Evolutionary conservation across 2,888 invertebrate species (phyloP).

Genomic region (Liposcelis brunnea): DNA sequence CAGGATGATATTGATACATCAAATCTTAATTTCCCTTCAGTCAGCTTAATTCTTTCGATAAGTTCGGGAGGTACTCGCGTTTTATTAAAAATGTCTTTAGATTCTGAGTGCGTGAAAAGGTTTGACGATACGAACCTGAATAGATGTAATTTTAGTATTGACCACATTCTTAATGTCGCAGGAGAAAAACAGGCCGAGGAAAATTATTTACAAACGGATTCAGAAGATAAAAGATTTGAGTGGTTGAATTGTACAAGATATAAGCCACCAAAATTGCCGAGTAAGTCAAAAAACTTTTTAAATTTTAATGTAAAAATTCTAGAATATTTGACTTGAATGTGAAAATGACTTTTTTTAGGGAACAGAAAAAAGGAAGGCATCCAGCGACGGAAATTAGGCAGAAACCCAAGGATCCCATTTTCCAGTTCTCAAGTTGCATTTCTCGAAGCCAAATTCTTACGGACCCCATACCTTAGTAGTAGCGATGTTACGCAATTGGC

Average conservation of each 20-base stretch:
- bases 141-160: constrained; percentile 38
- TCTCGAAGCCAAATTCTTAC: constrained; percentile 47
- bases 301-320: constrained; percentile 10
- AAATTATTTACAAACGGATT: constrained; percentile 12
- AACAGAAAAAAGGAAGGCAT: constrained; percentile 26
- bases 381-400: constrained; percentile 38
- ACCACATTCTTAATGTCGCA: constrained; percentile 38
- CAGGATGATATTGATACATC: too few relatives aligned
- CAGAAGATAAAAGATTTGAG: constrained; percentile 19
- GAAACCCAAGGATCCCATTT: constrained; percentile 57
- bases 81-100: too few relatives aligned
- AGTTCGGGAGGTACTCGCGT: too few relatives aligned
- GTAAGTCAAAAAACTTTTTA: constrained; percentile 34
- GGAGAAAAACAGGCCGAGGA: constrained; percentile 20
- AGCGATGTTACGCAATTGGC: constrained; percentile 47
- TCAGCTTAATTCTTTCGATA: not conserved
- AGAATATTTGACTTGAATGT: not conserved
- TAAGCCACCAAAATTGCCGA: constrained; percentile 49
- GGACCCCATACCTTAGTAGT: constrained; percentile 50
- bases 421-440: constrained; percentile 47
- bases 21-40: too few relatives aligned
- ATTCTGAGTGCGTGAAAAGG: too few relatives aligned
- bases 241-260: constrained; percentile 60
- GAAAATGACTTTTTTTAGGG: constrained; percentile 14
- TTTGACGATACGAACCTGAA: constrained; percentile 12